Percentiles rank a stretch among this genome's conserved stretches.
Conservation (phyloP, 2,113 vertebrate species). For the Dendropsophus ebraccatus region DNA sequence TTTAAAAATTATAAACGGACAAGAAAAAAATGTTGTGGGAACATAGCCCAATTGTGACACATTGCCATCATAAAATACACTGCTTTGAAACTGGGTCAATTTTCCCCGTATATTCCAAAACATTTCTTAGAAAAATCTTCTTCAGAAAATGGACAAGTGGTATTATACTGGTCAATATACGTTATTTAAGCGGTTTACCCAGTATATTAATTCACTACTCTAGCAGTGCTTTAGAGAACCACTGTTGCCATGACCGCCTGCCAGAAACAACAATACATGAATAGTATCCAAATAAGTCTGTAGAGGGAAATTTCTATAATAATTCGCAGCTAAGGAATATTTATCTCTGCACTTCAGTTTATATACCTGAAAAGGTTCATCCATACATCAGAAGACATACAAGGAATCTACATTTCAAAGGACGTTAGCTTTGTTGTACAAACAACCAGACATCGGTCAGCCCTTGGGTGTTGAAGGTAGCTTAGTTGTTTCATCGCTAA, state of each 20-base stretch:
- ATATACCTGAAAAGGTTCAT: background rate
- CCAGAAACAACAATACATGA: background rate
- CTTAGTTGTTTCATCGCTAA: conserved; percentile 12
- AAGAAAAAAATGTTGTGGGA: too few relatives aligned
- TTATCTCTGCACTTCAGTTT: background rate
- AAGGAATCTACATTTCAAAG: background rate
- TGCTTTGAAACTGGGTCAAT: too few relatives aligned
- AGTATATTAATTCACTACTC: too few relatives aligned
- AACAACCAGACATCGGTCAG: background rate
- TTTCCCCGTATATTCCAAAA: too few relatives aligned
- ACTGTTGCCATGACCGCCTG: background rate
- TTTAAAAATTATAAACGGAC: too few relatives aligned
- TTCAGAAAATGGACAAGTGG: too few relatives aligned
- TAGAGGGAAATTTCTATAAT: background rate
- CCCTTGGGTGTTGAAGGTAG: background rate
- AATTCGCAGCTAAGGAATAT: background rate
- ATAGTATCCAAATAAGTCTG: background rate
- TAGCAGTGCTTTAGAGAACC: background rate
- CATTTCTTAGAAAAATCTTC: too few relatives aligned
- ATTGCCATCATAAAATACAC: too few relatives aligned
- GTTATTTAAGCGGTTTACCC: background rate
- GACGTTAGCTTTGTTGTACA: background rate
- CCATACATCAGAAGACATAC: background rate
- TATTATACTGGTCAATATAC: background rate
- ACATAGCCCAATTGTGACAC: too few relatives aligned